phyloP scores from a whole-genome alignment of 2,113 vertebrate genomes.

The Sceloporus undulatus region DNA sequence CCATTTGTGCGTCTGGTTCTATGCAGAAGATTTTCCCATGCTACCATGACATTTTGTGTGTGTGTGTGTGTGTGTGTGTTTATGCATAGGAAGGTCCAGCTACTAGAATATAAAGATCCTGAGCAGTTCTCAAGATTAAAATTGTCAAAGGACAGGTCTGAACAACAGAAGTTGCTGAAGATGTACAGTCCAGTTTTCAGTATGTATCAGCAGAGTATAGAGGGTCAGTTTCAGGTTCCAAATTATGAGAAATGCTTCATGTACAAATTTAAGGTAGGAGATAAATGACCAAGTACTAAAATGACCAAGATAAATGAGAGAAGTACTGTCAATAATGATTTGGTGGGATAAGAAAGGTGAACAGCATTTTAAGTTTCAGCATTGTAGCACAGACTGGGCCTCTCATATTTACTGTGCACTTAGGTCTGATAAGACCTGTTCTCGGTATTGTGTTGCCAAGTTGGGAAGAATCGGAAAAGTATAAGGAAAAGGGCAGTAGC shows the following conservation, averaged over 20 bases:
- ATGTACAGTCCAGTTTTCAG: neutral
- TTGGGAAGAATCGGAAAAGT: neutral
- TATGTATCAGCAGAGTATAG: neutral
- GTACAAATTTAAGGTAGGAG: neutral
- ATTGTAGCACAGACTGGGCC: neutral
- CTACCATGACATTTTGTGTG: neutral
- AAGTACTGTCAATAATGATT: neutral
- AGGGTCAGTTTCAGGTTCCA: neutral
- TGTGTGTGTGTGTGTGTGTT: neutral
- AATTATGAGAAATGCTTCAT: constrained; percentile 15
- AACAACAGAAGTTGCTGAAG: neutral
- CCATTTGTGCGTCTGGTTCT: neutral
- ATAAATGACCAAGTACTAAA: neutral
- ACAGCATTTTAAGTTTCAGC: neutral
- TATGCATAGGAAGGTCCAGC: neutral
- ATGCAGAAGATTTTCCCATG: neutral
- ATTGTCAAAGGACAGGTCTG: neutral
- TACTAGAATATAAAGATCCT: neutral
- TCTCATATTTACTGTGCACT: neutral
- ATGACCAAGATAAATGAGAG: no score
- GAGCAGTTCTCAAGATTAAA: neutral
- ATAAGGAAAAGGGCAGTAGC: neutral
- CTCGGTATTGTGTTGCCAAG: neutral
- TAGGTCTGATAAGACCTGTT: neutral
- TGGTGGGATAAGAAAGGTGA: constrained; percentile 1